Conservation (phyloP, 2,797 vertebrate genomes). For the Hydrophis major region DNA sequence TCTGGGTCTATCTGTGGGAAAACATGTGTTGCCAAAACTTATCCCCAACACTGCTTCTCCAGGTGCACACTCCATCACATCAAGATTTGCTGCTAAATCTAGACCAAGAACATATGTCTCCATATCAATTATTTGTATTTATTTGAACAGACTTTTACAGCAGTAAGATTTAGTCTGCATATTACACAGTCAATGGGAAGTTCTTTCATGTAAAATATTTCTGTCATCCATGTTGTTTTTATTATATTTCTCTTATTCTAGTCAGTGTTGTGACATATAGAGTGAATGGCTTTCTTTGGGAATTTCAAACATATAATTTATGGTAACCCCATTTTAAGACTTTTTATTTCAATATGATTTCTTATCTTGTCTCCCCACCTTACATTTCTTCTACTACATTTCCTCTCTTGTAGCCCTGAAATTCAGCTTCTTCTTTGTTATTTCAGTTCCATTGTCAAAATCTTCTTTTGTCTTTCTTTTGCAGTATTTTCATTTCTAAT, state of each 20-base stretch:
- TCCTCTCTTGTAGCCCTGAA: background rate
- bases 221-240: background rate
- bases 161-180: background rate
- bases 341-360: constrained; percentile 14
- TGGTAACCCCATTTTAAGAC: background rate
- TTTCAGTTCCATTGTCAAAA: constrained; percentile 13
- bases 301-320: background rate
- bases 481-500: constrained; percentile 29
- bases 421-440: background rate
- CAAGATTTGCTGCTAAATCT: background rate
- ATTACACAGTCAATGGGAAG: background rate
- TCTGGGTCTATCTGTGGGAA: background rate
- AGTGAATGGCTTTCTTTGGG: background rate
- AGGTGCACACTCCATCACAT: background rate
- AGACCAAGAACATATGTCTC: background rate
- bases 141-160: background rate
- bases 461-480: constrained; percentile 5
- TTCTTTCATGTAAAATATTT: background rate
- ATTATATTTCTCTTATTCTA: background rate
- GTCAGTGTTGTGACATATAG: background rate
- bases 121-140: background rate
- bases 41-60: background rate
- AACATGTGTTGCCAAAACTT: background rate
- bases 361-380: background rate
- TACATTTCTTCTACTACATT: background rate